A percentile compares a stretch with the other conserved stretches of the same genome.
Conservation (phyloP, 2,113 vertebrate species). For the Enhydra lutris region DNA sequence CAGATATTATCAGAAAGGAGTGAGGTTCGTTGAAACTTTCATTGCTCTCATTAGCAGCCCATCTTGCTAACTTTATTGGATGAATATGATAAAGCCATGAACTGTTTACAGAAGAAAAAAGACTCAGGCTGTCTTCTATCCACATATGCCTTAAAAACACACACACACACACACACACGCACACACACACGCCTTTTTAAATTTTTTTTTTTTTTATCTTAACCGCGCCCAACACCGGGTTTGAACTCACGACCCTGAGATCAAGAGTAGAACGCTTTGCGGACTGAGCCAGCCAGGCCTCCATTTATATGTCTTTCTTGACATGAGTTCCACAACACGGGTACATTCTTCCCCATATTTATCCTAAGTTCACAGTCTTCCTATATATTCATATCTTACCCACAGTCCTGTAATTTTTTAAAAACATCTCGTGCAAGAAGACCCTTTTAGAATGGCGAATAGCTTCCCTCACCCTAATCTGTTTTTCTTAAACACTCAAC, state of each 20-base stretch:
- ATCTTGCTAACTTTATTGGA: not conserved
- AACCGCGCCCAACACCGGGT: not conserved
- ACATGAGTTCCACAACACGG: not conserved
- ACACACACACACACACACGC: too few species aligned
- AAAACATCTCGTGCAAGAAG: not conserved
- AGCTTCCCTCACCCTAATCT: not conserved
- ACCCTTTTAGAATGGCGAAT: not conserved
- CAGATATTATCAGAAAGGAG: not conserved
- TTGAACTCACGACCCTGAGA: not conserved
- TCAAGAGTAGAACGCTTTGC: not conserved
- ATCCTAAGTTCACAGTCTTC: not conserved
- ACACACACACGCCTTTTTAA: not conserved
- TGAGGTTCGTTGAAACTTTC: not conserved
- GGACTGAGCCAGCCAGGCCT: not conserved
- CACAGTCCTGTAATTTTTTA: not conserved
- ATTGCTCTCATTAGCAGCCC: not conserved
- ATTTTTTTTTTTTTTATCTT: not conserved
- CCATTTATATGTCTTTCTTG: not conserved
- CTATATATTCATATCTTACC: not conserved
- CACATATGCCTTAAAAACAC: too few species aligned
- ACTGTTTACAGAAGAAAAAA: not conserved
- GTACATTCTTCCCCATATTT: not conserved
- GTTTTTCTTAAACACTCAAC: not conserved
- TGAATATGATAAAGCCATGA: not conserved
- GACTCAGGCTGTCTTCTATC: not conserved